Conservation (phyloP, 2,797 vertebrate species). For the Acanthurus leucopareius region DNA sequence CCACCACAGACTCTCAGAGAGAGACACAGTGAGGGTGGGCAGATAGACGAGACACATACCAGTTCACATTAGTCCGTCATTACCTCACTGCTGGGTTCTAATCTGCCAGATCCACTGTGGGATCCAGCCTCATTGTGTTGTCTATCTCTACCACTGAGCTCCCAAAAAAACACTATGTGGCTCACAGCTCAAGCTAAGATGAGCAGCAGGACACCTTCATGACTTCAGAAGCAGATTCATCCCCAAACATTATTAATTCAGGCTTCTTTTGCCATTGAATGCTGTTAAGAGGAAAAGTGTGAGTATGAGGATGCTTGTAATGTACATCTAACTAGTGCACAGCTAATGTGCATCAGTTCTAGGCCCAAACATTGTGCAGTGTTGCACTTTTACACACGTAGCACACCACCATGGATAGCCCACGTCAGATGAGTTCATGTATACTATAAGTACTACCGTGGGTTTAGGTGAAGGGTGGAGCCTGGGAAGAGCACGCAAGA, state of each 20-base stretch:
- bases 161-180: background rate
- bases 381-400: too few species aligned
- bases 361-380: too few species aligned
- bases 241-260: conserved; percentile 19
- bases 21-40: conserved; percentile 49
- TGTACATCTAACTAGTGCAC: too few species aligned
- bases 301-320: background rate
- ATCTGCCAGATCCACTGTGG: conserved; percentile 4
- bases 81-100: conserved; percentile 32
- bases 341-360: too few species aligned
- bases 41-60: conserved; percentile 36
- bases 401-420: too few species aligned
- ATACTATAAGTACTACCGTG: too few species aligned
- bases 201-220: conserved; percentile 27
- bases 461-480: too few species aligned
- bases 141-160: conserved; percentile 39
- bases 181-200: conserved; percentile 36
- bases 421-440: too few species aligned
- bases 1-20: conserved; percentile 14
- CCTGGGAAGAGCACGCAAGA: too few species aligned
- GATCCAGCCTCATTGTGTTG: background rate
- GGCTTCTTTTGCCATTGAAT: background rate
- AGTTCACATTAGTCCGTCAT: conserved; percentile 43
- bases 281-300: conserved; percentile 8
- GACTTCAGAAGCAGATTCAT: conserved; percentile 15